These are phyloP conservation scores for Pachycephala philippinensis DNA, from an alignment of 2,113 vertebrate species.

Conservation along the genomic window DNA sequence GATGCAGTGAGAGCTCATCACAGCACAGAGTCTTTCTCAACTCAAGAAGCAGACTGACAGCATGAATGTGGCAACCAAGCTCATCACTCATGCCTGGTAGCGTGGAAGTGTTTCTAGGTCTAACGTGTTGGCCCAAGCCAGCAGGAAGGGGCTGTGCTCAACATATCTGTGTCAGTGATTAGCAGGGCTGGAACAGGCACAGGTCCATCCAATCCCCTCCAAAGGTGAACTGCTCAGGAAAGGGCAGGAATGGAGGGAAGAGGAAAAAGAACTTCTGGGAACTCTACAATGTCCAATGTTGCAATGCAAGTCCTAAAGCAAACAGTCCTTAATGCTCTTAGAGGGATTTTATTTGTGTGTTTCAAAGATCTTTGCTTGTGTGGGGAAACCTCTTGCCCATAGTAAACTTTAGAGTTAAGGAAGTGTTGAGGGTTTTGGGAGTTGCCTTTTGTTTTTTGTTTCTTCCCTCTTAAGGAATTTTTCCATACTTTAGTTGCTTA, in stretches of 20 bases:
- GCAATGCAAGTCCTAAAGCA: not conserved
- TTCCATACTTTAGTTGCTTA: too few species aligned
- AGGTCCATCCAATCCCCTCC: not conserved
- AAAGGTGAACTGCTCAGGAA: not conserved
- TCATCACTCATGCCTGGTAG: too few species aligned
- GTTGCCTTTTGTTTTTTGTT: too few species aligned
- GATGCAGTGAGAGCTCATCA: not conserved
- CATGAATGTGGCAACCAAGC: not conserved
- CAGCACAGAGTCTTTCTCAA: not conserved
- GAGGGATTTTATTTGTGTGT: not conserved
- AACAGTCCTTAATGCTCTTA: not conserved
- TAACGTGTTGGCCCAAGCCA: not conserved
- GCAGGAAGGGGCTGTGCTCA: not conserved
- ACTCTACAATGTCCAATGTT: not conserved
- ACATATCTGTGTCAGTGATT: not conserved
- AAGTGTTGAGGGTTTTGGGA: too few species aligned
- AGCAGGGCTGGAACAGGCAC: not conserved
- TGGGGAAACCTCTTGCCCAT: accelerated
- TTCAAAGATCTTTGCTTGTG: not conserved
- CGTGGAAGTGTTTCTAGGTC: not conserved
- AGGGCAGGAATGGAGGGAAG: not conserved
- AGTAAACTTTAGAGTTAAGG: not conserved
- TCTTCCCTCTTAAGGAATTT: too few species aligned
- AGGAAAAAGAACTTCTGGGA: not conserved
- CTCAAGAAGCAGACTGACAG: not conserved